Base-by-base conservation (phyloP, 2,888 invertebrate species). In the Microdon myrmicae region DNA sequence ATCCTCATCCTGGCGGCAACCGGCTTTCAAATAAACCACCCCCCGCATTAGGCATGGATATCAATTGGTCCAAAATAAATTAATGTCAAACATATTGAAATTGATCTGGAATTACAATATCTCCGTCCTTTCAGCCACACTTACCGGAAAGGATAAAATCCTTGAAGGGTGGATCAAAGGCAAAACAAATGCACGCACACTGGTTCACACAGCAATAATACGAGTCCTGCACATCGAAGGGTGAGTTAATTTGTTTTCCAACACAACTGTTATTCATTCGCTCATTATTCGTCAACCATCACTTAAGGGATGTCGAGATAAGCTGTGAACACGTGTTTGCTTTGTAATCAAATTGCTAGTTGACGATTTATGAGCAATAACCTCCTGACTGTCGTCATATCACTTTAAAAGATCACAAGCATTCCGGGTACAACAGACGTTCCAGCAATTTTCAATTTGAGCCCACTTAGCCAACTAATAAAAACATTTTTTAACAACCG, bases 251-350 rank as follows among this genome's bases (percentile, higher is more conserved):
- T 61, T 61, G 44, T 45, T 56, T 61, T 61, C 20, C 16, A 51
- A 56, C 43, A 26, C 56, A 32, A 58, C 13, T 51, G 45, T 61
- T 44, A 55, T 48, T 44, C 28, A 51, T 58, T 51, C 45, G 31
- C 26, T 45, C 14, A 26, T 51, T 56, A 47, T 37, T 31, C 39
- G 39, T 49, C 45, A 45, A 51, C 45, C 45, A 39, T 16, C 32
- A 23, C 25, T 34, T 16, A 29, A 29, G 25, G 25, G 23, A 38
- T 34, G 39, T 23, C 34, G 35, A 12, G 69, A 68, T 70, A 68
- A 72, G 75, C 74, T 71, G 75, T 67, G 75, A 78, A 77, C 77
- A 77, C 77, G 77, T 77, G 77, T 71, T 76, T 76, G 71, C 68
- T 72, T 75, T 73, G 69, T 70, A 77, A 78, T 77, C 75, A 78